Evolutionary conservation across 2,797 vertebrate species (phyloP), one percentile per base, ranked within the genome.

Genomic region (Heliangelus exortis): DNA sequence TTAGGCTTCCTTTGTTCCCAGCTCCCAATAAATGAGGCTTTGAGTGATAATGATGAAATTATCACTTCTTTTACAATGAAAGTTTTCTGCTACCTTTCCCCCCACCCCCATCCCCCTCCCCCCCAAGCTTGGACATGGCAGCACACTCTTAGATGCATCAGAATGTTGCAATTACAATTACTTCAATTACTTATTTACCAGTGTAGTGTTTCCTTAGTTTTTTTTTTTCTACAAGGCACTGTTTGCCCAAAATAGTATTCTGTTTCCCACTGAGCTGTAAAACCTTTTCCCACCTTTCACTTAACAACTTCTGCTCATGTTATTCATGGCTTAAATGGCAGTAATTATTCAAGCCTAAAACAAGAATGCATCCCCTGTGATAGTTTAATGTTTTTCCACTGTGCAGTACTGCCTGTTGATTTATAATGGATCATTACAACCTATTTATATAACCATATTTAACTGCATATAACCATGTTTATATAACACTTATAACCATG

Each of bases 401-500:
- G 19, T 76, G 43, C 72, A 74, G 9, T 65, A 50, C 36, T 69
- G 36, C 78, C 78, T 79, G 34, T 81, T 90, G 57, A 77, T 90
- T 83, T 89, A 66, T 87, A 83, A 69, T 58, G 76, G 67, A 54
- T 83, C 72, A 94, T 82, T 87, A 72, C 31, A 91, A 76, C 20
- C 47, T 68, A 66, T 85, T 92, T 85, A 61, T 78, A 29, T 39
- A 77, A 45, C 34, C 23, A 14, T 82, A 87, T 90, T 90, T 90
- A 90, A 88, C 53, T 1, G 7, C 48, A 28, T 25, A 50, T 33
- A 81, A 23, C 58, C n/a, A 22, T 57, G 65, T 77, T 89, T 87
- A 55, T 89, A 41, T 72, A 84, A 62, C 43, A 14, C n/a, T 72
- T 75, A 68, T 31, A 65, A 51, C 62, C 9, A 4, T 43, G 26